Percentiles rank a stretch among this genome's conserved stretches.
Conservation (phyloP, 1,140 invertebrate species). For the Pseudomyrmex cubaensis region DNA sequence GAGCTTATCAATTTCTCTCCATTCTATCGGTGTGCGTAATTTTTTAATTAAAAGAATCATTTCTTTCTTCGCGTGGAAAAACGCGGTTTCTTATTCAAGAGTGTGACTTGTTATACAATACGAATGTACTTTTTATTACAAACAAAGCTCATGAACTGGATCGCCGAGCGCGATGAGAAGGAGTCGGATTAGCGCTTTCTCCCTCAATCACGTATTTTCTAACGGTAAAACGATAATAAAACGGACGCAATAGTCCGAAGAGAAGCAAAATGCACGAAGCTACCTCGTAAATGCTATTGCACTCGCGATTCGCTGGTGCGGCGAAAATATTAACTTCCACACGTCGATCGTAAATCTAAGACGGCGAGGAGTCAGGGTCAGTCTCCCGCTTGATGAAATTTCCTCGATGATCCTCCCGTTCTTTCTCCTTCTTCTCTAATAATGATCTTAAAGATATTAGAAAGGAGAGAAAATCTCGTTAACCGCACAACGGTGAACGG, state of each 20-base stretch:
- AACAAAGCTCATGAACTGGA: neutral
- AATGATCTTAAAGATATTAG: slow-evolving; percentile 5
- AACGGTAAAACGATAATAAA: slow-evolving; percentile 17
- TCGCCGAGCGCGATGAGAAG: neutral
- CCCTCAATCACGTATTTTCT: slow-evolving; percentile 3
- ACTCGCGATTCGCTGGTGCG: slow-evolving; percentile 9
- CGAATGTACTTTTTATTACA: neutral
- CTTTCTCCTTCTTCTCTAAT: neutral
- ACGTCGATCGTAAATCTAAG: slow-evolving; percentile 41
- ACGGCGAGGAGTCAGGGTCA: neutral
- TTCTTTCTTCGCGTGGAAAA: neutral
- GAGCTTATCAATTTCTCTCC: neutral
- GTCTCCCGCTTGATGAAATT: slow-evolving; percentile 4
- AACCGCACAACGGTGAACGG: neutral
- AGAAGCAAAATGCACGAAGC: slow-evolving; percentile 8
- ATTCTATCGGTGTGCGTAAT: neutral
- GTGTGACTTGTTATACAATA: neutral
- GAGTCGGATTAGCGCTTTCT: slow-evolving; percentile 21
- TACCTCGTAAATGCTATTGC: slow-evolving; percentile 26
- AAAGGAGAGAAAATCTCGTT: neutral
- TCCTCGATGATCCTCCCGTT: neutral
- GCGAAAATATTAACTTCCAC: slow-evolving; percentile 14
- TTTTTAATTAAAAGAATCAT: slow-evolving; percentile 2
- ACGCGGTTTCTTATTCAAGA: neutral
- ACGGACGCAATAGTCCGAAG: slow-evolving; percentile 5